Evolutionary conservation across 2,888 invertebrate genomes (phyloP).

Genomic region (Eristalis intricaria): DNA sequence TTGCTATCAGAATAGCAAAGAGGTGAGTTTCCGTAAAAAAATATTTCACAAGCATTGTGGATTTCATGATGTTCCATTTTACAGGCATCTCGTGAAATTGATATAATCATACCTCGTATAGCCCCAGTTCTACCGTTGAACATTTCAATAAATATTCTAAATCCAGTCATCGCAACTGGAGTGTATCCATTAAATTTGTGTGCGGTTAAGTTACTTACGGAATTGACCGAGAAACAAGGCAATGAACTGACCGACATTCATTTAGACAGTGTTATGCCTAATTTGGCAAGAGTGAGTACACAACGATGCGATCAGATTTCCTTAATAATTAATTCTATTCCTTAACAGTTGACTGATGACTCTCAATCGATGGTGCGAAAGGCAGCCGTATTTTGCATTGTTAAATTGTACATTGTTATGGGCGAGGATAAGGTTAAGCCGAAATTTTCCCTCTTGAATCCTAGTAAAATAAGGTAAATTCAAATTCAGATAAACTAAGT

Average conservation of each 20-base stretch:
- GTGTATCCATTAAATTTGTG: conserved; percentile 94
- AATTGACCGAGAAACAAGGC: conserved; percentile 90
- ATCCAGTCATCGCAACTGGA: conserved; percentile 93
- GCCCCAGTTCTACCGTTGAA: conserved; percentile 91
- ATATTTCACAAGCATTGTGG: not conserved
- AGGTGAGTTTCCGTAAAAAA: conserved; percentile 78
- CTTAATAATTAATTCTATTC: not conserved
- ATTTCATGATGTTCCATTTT: conserved; percentile 44
- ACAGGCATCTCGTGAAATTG: conserved; percentile 91
- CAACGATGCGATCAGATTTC: not conserved
- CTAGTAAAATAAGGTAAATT: conserved; percentile 89
- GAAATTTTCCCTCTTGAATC: conserved; percentile 90
- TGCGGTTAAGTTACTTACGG: conserved; percentile 94
- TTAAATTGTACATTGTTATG: conserved; percentile 93
- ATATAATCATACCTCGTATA: conserved; percentile 88
- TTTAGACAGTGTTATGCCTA: conserved; percentile 92
- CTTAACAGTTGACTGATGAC: conserved; percentile 92
- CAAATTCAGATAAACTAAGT: not conserved
- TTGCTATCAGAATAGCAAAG: conserved; percentile 89
- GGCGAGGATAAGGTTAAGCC: conserved; percentile 93
- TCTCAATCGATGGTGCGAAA: conserved; percentile 96
- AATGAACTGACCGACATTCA: conserved; percentile 88
- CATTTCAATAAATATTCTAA: conserved; percentile 86
- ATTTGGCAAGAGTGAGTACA: conserved; percentile 88
- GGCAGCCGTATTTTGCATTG: conserved; percentile 98